Evolutionary conservation across 2,113 vertebrate genomes (phyloP).

Genomic region (Oncorhynchus gorbuscha): DNA sequence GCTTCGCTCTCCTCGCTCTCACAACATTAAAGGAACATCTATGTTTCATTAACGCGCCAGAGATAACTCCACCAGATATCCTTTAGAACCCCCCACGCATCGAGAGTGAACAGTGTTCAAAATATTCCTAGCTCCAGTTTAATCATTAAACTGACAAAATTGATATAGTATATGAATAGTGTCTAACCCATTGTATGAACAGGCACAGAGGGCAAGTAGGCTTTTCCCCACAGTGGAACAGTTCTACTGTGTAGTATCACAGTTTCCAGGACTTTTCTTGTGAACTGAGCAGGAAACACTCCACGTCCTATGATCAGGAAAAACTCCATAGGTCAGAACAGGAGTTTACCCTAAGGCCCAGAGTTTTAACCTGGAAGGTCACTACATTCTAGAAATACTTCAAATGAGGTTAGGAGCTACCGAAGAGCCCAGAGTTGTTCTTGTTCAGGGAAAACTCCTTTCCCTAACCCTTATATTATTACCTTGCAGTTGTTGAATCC

Average conservation of each 20-base stretch:
- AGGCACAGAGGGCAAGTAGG: background rate
- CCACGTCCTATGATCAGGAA: no score
- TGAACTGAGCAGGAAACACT: no score
- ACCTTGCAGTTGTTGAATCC: slow-evolving; percentile 90
- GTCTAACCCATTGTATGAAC: background rate
- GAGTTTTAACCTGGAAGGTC: no score
- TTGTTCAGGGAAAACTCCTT: background rate
- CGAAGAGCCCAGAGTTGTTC: no score
- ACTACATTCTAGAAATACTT: no score
- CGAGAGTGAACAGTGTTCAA: slow-evolving; percentile 49
- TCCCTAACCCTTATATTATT: background rate
- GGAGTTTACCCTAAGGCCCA: no score
- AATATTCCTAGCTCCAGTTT: slow-evolving; percentile 20
- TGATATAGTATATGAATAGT: background rate
- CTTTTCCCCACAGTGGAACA: background rate
- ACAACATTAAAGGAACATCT: slow-evolving; percentile 60
- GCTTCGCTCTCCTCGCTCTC: slow-evolving; percentile 47
- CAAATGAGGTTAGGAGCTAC: no score
- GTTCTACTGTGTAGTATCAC: background rate
- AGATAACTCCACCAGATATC: slow-evolving; percentile 67
- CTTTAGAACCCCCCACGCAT: slow-evolving; percentile 61
- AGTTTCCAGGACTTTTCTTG: no score
- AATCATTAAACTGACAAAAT: background rate
- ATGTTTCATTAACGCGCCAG: slow-evolving; percentile 59
- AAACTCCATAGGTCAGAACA: no score